Conservation (phyloP, 1,140 invertebrate genomes). For the Lineus longissimus region DNA sequence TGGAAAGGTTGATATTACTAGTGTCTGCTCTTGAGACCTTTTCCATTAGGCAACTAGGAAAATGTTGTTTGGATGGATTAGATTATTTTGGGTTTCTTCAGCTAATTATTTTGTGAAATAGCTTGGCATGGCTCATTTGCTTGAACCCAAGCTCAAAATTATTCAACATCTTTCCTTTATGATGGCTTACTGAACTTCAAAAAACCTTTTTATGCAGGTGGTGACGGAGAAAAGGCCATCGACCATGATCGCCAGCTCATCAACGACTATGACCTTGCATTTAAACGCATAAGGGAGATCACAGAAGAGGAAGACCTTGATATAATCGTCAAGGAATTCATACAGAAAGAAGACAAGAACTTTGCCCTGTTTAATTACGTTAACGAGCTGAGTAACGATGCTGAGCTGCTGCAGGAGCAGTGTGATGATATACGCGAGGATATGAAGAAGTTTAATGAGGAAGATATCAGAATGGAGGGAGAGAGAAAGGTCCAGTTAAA, state of each 20-base stretch:
- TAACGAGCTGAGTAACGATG: slow-evolving; percentile 79
- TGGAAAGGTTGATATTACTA: too few species aligned
- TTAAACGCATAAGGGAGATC: slow-evolving; percentile 64
- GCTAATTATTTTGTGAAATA: too few species aligned
- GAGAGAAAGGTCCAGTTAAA: slow-evolving; percentile 26
- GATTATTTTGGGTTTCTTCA: too few species aligned
- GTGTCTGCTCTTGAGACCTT: too few species aligned
- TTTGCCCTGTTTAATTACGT: slow-evolving; percentile 88
- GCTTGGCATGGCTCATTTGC: too few species aligned
- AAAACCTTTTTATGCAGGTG: neutral
- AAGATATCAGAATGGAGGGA: slow-evolving; percentile 30
- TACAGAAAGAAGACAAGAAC: slow-evolving; percentile 81
- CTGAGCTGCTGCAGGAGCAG: slow-evolving; percentile 67
- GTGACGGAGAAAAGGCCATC: slow-evolving; percentile 20
- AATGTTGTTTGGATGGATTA: too few species aligned
- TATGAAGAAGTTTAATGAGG: slow-evolving; percentile 26
- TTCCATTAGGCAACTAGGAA: too few species aligned
- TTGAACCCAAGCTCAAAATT: too few species aligned
- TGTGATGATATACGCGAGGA: slow-evolving; percentile 57
- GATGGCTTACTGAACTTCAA: neutral
- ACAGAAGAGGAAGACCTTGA: slow-evolving; percentile 70
- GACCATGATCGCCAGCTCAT: slow-evolving; percentile 38
- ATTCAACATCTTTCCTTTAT: too few species aligned
- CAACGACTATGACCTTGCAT: slow-evolving; percentile 68
- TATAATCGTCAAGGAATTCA: slow-evolving; percentile 68